phyloP scores from a whole-genome alignment of 2,888 invertebrate species.

The Tipula lateralis region DNA sequence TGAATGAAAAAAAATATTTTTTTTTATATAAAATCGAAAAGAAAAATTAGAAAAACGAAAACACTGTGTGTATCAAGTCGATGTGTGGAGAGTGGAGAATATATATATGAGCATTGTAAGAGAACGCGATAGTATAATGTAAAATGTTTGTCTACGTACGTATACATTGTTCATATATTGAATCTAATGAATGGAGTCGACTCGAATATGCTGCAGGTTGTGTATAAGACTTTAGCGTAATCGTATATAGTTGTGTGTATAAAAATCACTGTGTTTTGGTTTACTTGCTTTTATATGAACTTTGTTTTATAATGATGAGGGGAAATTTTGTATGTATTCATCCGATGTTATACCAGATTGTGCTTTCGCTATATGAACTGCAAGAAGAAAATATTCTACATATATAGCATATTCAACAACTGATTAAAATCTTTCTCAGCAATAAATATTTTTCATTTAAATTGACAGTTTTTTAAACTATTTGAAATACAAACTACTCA shows the following conservation, averaged over 20 bases:
- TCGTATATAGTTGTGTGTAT: background rate
- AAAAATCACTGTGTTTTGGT: background rate
- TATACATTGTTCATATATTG: background rate
- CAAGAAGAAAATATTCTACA: too few relatives aligned
- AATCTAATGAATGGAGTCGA: slow-evolving; percentile 20
- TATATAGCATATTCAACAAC: too few relatives aligned
- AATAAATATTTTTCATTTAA: too few relatives aligned
- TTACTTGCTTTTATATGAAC: background rate
- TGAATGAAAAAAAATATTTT: slow-evolving; percentile 28
- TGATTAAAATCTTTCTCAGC: too few relatives aligned
- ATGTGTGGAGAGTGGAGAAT: background rate
- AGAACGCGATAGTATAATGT: background rate
- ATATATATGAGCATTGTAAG: background rate
- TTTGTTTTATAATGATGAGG: background rate
- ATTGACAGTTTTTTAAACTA: too few relatives aligned
- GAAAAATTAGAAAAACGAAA: slow-evolving; percentile 13
- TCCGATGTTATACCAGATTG: too few relatives aligned
- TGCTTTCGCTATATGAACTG: too few relatives aligned
- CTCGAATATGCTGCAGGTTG: slow-evolving; percentile 28
- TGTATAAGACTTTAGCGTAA: slow-evolving; percentile 12
- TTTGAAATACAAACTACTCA: too few relatives aligned
- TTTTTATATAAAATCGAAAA: background rate
- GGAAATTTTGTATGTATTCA: background rate
- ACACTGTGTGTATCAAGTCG: background rate
- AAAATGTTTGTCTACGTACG: background rate